Base-by-base conservation (phyloP, 2,113 vertebrate genomes). In the Menura novaehollandiae region DNA sequence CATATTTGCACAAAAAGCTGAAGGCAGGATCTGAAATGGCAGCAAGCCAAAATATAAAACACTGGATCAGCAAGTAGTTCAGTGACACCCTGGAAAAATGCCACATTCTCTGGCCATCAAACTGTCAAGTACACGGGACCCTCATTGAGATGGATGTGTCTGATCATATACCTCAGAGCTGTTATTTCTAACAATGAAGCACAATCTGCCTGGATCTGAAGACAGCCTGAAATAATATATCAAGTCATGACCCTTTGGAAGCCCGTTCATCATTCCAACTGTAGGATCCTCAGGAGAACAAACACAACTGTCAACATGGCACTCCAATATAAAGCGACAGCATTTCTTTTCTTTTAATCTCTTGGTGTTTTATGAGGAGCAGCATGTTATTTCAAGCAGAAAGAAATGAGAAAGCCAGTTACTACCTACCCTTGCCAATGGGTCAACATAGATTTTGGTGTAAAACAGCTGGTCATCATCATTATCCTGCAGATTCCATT, bases 391-490 rank as follows among this genome's bases (percentile, higher is more conserved):
- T 94, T 60, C 85, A 93, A 92, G 80, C 21, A 75, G 37, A 79
- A 81, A 89, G 55, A 84, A 93, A 93, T 46, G 33, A 92, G 71
- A 89, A 69, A 60, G 26, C 1, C 1, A 90, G 49, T 46, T 33
- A 47, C 63, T 68, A 97, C 99, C 96, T 96, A 99, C 99, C 97
- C 99, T 98, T 92, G 99, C 98, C 83, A 98, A 76, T 32, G 98
- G 98, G 87, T 99, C 98, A 96, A 99, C 72, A 86, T 99, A 99
- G 96, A 99, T 98, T 98, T 99, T 99, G 28, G 99, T 99, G 95
- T 99, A 99, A 97, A 99, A 99, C 44, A 99, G 99, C 95, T 99
- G 99, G 96, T 99, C 99, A 37, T 99, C 99, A 60, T 99, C 99
- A 76, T 99, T 99, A 96, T 99, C 99, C 41, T 99, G 99, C 64